These are phyloP conservation scores for Coregonus suidteri DNA, from an alignment of 2,797 vertebrate genomes.

Conservation along the genomic window DNA sequence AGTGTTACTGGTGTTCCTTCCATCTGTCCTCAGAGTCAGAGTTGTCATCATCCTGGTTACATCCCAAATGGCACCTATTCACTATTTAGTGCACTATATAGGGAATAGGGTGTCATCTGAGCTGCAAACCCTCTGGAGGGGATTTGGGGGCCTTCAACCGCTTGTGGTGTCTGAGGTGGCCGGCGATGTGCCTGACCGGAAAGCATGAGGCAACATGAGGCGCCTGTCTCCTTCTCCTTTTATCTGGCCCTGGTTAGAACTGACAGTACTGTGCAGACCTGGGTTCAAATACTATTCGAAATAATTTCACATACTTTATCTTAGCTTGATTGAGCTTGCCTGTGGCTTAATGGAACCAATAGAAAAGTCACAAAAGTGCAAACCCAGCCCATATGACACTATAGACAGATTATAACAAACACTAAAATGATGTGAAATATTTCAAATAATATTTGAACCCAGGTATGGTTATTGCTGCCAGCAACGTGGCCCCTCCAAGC, in stretches of 20 bases:
- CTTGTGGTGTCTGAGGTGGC: constrained; percentile 4
- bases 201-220: background rate
- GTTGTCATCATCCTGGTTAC: background rate
- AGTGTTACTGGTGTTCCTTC: background rate
- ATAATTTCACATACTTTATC: too few species aligned
- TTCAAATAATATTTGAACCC: background rate
- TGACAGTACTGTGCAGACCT: background rate
- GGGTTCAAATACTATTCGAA: too few species aligned
- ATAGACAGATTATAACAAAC: too few species aligned
- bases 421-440: background rate
- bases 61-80: background rate
- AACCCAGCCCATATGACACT: background rate
- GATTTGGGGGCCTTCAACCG: background rate
- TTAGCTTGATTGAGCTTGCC: background rate
- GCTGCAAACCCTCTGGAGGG: background rate
- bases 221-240: background rate
- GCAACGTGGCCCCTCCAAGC: constrained; percentile 31
- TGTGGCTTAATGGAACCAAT: background rate
- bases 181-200: background rate
- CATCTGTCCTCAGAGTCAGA: background rate
- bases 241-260: constrained; percentile 5
- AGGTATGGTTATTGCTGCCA: background rate
- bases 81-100: too few species aligned
- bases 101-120: too few species aligned
- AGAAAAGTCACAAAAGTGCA: background rate